phyloP scores from a whole-genome alignment of 2,113 vertebrate genomes.

The Hylia prasina region DNA sequence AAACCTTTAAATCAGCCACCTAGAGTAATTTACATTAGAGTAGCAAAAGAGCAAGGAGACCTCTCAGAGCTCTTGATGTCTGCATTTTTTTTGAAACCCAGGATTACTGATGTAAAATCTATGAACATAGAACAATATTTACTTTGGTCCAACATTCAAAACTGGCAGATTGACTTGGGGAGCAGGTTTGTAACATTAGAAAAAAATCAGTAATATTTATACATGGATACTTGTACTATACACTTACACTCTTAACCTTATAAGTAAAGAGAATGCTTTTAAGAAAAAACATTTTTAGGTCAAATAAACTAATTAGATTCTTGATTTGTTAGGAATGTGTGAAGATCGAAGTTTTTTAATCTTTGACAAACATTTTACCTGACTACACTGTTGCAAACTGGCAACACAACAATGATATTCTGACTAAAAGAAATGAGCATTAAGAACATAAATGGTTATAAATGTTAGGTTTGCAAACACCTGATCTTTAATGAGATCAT shows the following conservation, averaged over 20 bases:
- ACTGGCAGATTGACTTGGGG: neutral
- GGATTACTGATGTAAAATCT: neutral
- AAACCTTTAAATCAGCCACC: neutral
- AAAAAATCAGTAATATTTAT: neutral
- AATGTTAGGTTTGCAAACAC: neutral
- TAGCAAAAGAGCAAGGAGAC: neutral
- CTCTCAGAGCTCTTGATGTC: neutral
- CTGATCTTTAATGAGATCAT: neutral
- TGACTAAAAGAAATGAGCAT: neutral
- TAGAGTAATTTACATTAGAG: neutral
- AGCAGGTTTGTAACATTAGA: neutral
- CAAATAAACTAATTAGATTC: neutral
- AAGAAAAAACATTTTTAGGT: neutral
- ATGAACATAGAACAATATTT: neutral
- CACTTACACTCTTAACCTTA: neutral
- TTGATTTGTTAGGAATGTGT: neutral
- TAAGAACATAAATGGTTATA: neutral
- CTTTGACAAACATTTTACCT: neutral
- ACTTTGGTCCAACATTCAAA: neutral
- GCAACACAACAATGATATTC: neutral
- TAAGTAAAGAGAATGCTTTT: neutral
- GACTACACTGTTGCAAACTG: neutral
- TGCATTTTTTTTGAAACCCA: neutral
- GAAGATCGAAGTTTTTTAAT: neutral
- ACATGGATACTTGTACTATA: neutral